phyloP scores from a whole-genome alignment of 2,797 vertebrate genomes.

The Pantherophis alleghaniensis region DNA sequence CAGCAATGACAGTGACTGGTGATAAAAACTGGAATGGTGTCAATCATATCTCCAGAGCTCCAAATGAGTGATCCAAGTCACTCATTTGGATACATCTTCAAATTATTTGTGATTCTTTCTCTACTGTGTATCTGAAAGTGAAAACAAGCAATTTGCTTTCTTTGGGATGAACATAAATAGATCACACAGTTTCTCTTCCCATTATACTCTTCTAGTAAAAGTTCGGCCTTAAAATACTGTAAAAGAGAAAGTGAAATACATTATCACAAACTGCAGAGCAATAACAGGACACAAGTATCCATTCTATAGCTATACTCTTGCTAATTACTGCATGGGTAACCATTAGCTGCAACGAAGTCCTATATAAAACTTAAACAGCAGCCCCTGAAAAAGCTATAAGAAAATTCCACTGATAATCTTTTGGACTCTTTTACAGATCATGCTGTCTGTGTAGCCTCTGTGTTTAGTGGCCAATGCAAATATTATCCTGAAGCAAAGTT shows the following conservation, averaged over 20 bases:
- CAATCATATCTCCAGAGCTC: background rate
- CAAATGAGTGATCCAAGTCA: background rate
- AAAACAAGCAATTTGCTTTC: background rate
- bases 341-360: background rate
- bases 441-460: no score
- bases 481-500: background rate
- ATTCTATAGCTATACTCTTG: background rate
- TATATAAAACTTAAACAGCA: background rate
- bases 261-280: background rate
- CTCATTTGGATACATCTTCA: background rate
- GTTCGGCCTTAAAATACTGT: background rate
- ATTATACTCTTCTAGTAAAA: background rate
- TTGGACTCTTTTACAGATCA: background rate
- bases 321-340: background rate
- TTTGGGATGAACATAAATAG: background rate
- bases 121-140: background rate
- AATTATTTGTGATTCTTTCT: constrained; percentile 21
- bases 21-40: background rate
- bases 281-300: background rate
- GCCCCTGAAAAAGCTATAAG: background rate
- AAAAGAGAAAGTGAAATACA: constrained; percentile 27
- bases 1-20: background rate
- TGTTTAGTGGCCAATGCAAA: background rate
- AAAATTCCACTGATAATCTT: background rate
- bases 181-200: background rate